Evolutionary conservation across 2,113 vertebrate genomes (phyloP), one percentile per base, ranked within the genome.

Genomic region (Epinephelus cyanopodus): DNA sequence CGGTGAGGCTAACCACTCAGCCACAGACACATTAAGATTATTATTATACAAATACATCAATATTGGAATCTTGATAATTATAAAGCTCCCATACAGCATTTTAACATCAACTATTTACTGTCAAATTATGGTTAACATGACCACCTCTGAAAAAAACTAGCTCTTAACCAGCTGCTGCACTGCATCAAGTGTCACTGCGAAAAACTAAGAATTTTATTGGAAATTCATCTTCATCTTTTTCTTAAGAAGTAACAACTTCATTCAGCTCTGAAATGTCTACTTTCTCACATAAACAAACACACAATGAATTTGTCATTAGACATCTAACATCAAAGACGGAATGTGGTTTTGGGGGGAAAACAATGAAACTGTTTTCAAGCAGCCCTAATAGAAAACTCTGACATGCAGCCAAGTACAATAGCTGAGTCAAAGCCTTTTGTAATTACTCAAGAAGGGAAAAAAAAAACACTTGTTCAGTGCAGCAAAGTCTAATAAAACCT

Each of bases 331-430:
- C 37, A 19, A 58, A 58, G 39, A 29, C 3, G 10, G 11, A 73
- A 60, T 47, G 56, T 48, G 6, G 27, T 33, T 48, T 48, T 9
- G 7, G 6, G 11, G 18, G 11, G 6, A 45, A 65, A 66, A 71
- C 53, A 71, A 37, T 8, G 4, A 27, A 69, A 54, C 15, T 1
- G 14, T 57, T 25, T 57, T 9, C 39, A 60, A 21, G 39, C 17
- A 17, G 37, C 27, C 52, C 52, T 23, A 21, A 73, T 47, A 73
- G 25, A 73, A 61, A 61, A 29, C 18, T 37, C 3, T 73, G 70
- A 60, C 56, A 60, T 21, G 23, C 66, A 52, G 39, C 39, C 56
- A 60, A 73, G 42, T n/a, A 60, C 25, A 48, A 60, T 14, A 42
- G 56, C 42, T 47, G 11, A 72, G 54, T 47, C 50, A 66, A 45